Evolutionary conservation across 2,113 vertebrate species (phyloP).

Genomic region (Pandion haliaetus): DNA sequence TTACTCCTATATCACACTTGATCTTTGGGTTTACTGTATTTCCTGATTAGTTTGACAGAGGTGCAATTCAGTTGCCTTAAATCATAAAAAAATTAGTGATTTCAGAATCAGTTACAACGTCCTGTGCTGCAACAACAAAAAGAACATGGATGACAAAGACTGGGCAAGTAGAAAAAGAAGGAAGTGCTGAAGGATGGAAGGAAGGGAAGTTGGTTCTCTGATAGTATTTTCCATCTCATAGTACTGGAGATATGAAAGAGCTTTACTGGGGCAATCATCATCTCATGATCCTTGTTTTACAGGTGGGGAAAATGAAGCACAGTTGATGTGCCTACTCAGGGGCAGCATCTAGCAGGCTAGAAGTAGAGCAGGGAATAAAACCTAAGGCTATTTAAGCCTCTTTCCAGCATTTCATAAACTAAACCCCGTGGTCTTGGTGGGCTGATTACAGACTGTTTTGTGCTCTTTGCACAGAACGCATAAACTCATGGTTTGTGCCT

Average conservation of each 20-base stretch:
- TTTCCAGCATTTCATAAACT: neutral
- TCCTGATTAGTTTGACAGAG: neutral
- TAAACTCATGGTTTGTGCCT: neutral
- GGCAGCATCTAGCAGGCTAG: neutral
- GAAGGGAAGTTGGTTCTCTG: neutral
- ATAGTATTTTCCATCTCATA: neutral
- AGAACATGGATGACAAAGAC: neutral
- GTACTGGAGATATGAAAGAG: neutral
- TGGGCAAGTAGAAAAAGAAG: neutral
- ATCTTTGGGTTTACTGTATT: neutral
- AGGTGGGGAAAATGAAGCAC: neutral
- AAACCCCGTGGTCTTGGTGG: fast-evolving
- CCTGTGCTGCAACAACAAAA: neutral
- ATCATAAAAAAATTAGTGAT: neutral
- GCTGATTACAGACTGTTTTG: neutral
- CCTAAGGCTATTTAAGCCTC: neutral
- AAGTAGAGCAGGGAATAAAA: neutral
- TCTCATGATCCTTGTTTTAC: neutral
- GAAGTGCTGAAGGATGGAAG: neutral
- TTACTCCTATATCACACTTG: neutral
- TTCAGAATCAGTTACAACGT: neutral
- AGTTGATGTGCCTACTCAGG: neutral
- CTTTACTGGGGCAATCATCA: fast-evolving
- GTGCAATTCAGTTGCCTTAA: neutral
- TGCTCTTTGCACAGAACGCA: neutral